These are phyloP conservation scores for Carollia perspicillata DNA, from an alignment of 2,113 vertebrate species.

Conservation along the genomic window DNA sequence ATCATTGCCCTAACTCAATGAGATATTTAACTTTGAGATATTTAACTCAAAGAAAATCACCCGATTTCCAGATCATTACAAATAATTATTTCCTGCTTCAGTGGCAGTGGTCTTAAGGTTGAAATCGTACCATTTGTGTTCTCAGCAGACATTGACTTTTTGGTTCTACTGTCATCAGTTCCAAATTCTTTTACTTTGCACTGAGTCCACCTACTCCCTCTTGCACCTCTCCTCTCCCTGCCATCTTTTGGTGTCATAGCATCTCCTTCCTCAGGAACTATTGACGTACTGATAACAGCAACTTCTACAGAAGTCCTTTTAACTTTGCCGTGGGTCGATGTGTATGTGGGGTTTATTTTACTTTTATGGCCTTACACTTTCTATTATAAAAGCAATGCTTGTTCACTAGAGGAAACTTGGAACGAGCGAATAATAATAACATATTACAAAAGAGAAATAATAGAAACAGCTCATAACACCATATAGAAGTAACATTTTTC, in stretches of 20 bases:
- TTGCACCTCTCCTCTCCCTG: background rate
- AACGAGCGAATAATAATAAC: background rate
- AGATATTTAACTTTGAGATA: no score
- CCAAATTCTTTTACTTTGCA: slow-evolving; percentile 19
- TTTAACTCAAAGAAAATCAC: slow-evolving; percentile 13
- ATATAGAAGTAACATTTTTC: background rate
- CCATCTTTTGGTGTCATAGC: slow-evolving; percentile 26
- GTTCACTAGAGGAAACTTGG: slow-evolving; percentile 15
- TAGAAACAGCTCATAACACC: background rate
- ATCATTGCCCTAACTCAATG: background rate
- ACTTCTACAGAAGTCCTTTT: slow-evolving; percentile 45
- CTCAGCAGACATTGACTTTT: slow-evolving; percentile 40
- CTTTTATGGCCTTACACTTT: slow-evolving; percentile 44
- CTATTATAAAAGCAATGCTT: slow-evolving; percentile 12
- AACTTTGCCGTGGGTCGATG: slow-evolving; percentile 42
- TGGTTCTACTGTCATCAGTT: background rate
- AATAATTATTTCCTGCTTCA: background rate
- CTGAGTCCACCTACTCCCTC: background rate
- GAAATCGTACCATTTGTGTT: background rate
- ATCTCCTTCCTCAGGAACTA: slow-evolving; percentile 46
- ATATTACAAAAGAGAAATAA: slow-evolving; percentile 6
- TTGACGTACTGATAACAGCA: slow-evolving; percentile 34
- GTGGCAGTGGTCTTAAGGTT: background rate
- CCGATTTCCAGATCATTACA: background rate
- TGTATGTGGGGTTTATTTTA: slow-evolving; percentile 41